These are phyloP conservation scores for Lordiphosa andalusiaca DNA, from an alignment of 2,888 invertebrate genomes.

Conservation along the genomic window DNA sequence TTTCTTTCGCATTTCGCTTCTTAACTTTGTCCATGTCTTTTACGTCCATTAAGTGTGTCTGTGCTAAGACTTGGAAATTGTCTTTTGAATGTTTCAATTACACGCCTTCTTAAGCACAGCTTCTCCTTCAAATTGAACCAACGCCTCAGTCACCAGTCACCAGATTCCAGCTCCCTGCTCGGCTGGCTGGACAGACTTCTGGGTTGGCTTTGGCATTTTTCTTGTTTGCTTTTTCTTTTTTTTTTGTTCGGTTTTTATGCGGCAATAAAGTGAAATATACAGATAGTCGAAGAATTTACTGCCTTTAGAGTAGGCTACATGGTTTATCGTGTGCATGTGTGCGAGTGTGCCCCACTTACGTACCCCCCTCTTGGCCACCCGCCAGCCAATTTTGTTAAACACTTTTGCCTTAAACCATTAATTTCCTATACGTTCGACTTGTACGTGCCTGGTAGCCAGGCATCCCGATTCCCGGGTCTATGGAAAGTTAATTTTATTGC, in stretches of 20 bases:
- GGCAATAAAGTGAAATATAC: constrained; percentile 70
- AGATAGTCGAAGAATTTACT: constrained; percentile 68
- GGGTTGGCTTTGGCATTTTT: constrained; percentile 22
- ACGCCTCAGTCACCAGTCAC: constrained; percentile 30
- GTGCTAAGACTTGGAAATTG: constrained; percentile 80
- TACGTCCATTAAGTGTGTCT: constrained; percentile 78
- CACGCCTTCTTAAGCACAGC: constrained; percentile 81
- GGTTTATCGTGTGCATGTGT: constrained; percentile 39
- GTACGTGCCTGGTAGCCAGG: constrained; percentile 46
- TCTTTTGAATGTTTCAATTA: constrained; percentile 81
- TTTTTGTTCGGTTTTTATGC: constrained; percentile 61
- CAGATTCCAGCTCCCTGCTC: constrained; percentile 28
- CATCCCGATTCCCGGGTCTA: constrained; percentile 35
- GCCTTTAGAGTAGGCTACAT: constrained; percentile 46
- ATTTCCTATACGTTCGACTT: constrained; percentile 70
- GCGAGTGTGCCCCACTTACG: constrained; percentile 25
- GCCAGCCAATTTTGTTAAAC: constrained; percentile 69
- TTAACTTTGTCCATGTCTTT: constrained; percentile 70
- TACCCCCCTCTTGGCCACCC: constrained; percentile 15
- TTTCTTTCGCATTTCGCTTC: constrained; percentile 70
- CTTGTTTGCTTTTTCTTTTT: constrained; percentile 7
- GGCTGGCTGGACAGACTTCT: constrained; percentile 27
- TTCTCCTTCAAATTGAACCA: constrained; percentile 73
- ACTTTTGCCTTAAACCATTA: constrained; percentile 79
- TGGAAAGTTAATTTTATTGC: constrained; percentile 77